Base-by-base conservation (phyloP, 2,888 invertebrate species). In the Seira ritae region DNA sequence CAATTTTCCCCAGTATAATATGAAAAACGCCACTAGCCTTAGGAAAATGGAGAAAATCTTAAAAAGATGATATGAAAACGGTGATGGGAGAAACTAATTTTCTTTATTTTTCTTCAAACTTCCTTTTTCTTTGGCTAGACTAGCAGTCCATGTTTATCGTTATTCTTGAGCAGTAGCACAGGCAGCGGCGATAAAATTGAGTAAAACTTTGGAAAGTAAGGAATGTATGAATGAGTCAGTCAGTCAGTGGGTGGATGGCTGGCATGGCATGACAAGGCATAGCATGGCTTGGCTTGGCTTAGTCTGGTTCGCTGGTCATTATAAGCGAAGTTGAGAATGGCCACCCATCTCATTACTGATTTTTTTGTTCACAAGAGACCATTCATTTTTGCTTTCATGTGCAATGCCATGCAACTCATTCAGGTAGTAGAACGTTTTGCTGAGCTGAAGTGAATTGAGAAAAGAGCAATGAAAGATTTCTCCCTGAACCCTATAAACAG, bases 371-470 rank as follows among this genome's bases (percentile, higher is more conserved):
- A 62, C 62, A 62, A 62, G 20, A 62, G 62, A 10, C 62, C 20
- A 62, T 62, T 62, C 62, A 62, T 62, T 62, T 62, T 62, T 62
- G 20, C 62, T 62, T 62, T 62, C 62, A 62, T 62, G 20, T 62
- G 62, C 50, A 2, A 15, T 62, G 31, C 31, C 31, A 8, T 31
- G 31, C 12, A 12, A 12, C 55, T 62, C 2, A 62, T 62, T 62
- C 62, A 62, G 62, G 62, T 62, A 62, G 10, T 62, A 55, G 3
- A 8, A 8, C n/a, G 55, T 12, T n/a, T n/a, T 31, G 31, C 3
- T 12, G 55, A 55, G 12, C 31, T 31, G 8, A 31, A 31, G 31
- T 31, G 31, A 31, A 31, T 2, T 31, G 31, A 31, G 31, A 2
- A 31, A 31, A 50, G 50, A 50, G 50, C 6, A 50, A n/a, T 15